Evolutionary conservation across 2,113 vertebrate genomes (phyloP), one percentile per base, ranked within the genome.

Genomic region (Anoplopoma fimbria): DNA sequence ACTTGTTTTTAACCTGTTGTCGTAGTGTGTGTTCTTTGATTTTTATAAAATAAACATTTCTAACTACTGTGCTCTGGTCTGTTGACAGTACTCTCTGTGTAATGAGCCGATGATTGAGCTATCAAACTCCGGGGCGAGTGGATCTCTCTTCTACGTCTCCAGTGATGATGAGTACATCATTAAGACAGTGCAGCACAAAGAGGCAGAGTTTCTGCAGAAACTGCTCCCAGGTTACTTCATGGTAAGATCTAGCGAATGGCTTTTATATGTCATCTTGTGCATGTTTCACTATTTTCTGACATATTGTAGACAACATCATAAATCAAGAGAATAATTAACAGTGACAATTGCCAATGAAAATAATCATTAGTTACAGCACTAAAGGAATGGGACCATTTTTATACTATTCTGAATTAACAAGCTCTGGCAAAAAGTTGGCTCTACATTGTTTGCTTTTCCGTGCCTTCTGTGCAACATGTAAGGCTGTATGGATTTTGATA

Each of bases 111-210:
- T 98, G 78, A 98, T 99, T 0, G 98, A 99, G 83, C 94, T 99
- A 9, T 98, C 95, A 2, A 99, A 95, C 92, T 96, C 98, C 0
- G 98, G 98, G 0, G 98, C 98, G 77, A 99, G 98, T 0, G 98
- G 98, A 0, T 99, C 98, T 12, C 90, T 99, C 2, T 99, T 99
- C 93, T 99, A 99, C 1, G 95, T 99, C 15, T 97, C 97, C 70
- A 94, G 95, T 0, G 98, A 99, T 1, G 98, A 99, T 0, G 98
- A 99, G 75, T 99, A 97, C 84, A 99, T 99, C 85, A 97, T 99
- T 82, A 99, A 99, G 88, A 99, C 97, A 0, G 97, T 99, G 68
- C 98, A 99, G 88, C 97, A 98, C 94, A 99, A 99, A 91, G 98
- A 99, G 87, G 97, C 98, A 0, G 98, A 99, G 87, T 99, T 99